A percentile compares a stretch with the other conserved stretches of the same genome.
Evolutionary conservation across 92 coral and sea anemone species (phyloP).

Genomic region (Diadumene lineata): DNA sequence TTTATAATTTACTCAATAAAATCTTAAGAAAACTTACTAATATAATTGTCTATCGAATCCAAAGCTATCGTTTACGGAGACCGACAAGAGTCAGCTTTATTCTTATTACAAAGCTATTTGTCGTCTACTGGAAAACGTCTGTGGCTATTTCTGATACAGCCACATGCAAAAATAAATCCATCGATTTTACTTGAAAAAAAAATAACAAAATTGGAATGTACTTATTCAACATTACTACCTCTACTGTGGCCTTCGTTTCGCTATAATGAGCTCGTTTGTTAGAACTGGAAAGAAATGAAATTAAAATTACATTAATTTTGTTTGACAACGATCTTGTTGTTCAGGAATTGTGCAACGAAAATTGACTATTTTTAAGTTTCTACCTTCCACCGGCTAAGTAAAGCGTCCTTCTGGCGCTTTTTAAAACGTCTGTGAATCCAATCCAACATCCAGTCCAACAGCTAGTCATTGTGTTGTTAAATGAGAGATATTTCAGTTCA

Average conservation of each 20-base stretch:
- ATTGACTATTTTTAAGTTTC: background rate
- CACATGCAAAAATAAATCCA: background rate
- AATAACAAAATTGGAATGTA: background rate
- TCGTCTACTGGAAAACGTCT: too few species aligned
- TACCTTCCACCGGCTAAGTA: conserved; percentile 44
- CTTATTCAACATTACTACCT: too few species aligned
- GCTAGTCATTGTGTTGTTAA: conserved; percentile 57
- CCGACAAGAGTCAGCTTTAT: background rate
- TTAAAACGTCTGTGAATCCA: conserved; percentile 65
- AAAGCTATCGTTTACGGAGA: background rate
- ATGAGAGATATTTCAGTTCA: conserved; percentile 1
- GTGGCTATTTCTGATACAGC: too few species aligned
- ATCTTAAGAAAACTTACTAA: background rate
- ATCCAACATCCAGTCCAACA: conserved; percentile 91
- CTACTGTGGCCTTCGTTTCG: conserved; percentile 72
- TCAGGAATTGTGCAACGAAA: background rate
- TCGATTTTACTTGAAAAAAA: background rate
- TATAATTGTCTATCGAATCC: background rate
- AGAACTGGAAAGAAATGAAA: conserved; percentile 39
- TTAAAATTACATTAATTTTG: background rate
- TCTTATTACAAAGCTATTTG: too few species aligned
- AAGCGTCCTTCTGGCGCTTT: conserved; percentile 77
- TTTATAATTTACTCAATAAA: background rate
- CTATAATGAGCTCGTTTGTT: conserved; percentile 73
- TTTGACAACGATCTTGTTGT: background rate